Base-by-base conservation (phyloP, 2,113 vertebrate genomes). In the Catagonus wagneri region DNA sequence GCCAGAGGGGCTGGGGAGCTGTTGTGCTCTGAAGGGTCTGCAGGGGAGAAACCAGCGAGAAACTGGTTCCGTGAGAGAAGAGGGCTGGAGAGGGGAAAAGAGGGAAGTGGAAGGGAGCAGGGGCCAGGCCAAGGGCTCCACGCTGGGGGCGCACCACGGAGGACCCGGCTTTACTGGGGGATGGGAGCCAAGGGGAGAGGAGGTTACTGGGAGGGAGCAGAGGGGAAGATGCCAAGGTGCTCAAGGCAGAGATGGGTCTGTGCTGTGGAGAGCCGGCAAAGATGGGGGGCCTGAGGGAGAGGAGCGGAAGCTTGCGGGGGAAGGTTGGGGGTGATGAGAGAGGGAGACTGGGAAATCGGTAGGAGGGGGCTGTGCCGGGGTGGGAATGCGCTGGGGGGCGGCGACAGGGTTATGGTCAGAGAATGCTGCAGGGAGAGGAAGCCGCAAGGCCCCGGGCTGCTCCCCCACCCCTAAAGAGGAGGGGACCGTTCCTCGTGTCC, bases 91-190 rank as follows among this genome's bases (percentile, higher is more conserved):
- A 94, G 39, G 75, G 65, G 78, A 44, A 66, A 44, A 60, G 61
- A 78, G 92, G 61, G 88, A 80, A 93, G 89, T 91, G 93, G 83
- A 60, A 89, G 68, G 78, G 93, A 76, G 76, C 75, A 10, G 69
- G 78, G 93, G 94, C 84, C 90, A 68, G 90, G 71, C 71, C 72
- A 36, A 71, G 79, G 81, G 94, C 75, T 97, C 99, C 96, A 98
- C 99, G 72, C 99, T 99, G 2, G 99, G 99, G 54, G 54, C 99
- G 99, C 0, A 97, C 98, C 58, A 98, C 99, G 0, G 99, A 99
- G 72, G 99, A 99, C 96, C 99, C 98, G 99, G 99, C 99, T 0
- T 52, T 97, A 97, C 16, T 98, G 98, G 11, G 99, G 1, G 99
- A 99, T 95, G 99, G 99, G 94, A 99, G 99, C 98, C 96, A 90